These are phyloP conservation scores for Gallinago undulata DNA, from an alignment of 2,113 vertebrate species.

Conservation along the genomic window DNA sequence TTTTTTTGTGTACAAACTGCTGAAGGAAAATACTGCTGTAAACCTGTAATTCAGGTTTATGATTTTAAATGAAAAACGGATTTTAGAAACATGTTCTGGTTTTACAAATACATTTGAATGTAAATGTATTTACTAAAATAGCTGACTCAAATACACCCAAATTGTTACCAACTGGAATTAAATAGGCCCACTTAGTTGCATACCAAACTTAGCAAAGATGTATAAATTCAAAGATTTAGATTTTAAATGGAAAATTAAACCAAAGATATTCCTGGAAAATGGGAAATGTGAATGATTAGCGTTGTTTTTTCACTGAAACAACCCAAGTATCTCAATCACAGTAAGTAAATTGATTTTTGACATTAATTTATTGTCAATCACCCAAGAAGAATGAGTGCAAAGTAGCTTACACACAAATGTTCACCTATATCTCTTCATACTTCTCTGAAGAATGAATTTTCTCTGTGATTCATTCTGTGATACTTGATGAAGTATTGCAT, in stretches of 20 bases:
- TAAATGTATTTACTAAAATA: conserved; percentile 60
- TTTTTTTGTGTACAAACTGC: conserved; percentile 67
- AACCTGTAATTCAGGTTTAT: conserved; percentile 60
- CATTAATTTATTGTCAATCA: not conserved
- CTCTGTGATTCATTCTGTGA: not conserved
- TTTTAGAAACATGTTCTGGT: conserved; percentile 62
- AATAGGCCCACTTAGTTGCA: conserved; percentile 33
- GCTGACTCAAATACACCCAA: conserved; percentile 41
- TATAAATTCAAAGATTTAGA: not conserved
- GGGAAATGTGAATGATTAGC: conserved; percentile 45
- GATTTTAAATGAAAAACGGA: conserved; percentile 48
- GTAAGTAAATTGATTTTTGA: conserved; percentile 54
- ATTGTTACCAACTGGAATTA: conserved; percentile 46
- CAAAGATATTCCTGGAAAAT: conserved; percentile 36
- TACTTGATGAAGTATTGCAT: not conserved
- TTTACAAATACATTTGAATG: conserved; percentile 64
- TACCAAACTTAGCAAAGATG: conserved; percentile 42
- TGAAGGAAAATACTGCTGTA: conserved; percentile 58
- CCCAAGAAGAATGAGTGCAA: not conserved
- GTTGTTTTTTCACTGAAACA: conserved; percentile 38
- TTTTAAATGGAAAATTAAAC: conserved; percentile 19
- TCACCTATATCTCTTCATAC: not conserved
- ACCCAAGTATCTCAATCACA: conserved; percentile 5
- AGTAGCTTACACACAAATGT: conserved; percentile 17
- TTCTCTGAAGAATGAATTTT: too few relatives aligned